A percentile compares a stretch with the other conserved stretches of the same genome.
Evolutionary conservation across 2,888 invertebrate species (phyloP).

Genomic region (Priocnemis perturbator): DNA sequence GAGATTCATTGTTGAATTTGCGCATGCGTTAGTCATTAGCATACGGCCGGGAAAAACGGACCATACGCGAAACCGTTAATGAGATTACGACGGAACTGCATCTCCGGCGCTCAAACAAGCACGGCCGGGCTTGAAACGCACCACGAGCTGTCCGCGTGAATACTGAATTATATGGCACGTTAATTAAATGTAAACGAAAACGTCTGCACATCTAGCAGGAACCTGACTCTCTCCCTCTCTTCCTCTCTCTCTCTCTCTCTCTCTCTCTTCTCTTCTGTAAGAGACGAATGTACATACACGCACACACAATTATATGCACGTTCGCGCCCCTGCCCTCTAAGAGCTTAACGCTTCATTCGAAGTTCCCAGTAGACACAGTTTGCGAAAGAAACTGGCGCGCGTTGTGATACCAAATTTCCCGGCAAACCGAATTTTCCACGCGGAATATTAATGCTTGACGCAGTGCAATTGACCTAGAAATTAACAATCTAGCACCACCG

Average conservation of each 20-base stretch:
- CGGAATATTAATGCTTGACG: no score
- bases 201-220: conserved; percentile 13
- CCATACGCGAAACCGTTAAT: conserved; percentile 27
- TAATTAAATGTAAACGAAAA: conserved; percentile 57
- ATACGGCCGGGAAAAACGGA: conserved; percentile 19
- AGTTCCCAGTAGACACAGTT: no score
- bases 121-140: not conserved
- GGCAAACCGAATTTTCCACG: no score
- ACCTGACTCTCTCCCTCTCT: conserved; percentile 1
- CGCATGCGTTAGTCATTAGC: not conserved
- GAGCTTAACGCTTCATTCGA: not conserved
- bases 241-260: no score
- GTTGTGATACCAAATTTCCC: no score
- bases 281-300: not conserved
- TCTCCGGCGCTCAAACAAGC: conserved; percentile 12
- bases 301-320: not conserved
- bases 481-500: no score
- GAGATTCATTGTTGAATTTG: no score
- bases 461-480: no score
- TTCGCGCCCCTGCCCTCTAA: not conserved
- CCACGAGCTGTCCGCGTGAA: conserved; percentile 25
- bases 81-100: conserved; percentile 26
- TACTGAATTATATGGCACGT: conserved; percentile 35
- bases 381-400: no score
- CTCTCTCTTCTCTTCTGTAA: no score